Evolutionary conservation across 2,888 invertebrate species (phyloP), one percentile per base, ranked within the genome.

Genomic region (Empis stercorea): DNA sequence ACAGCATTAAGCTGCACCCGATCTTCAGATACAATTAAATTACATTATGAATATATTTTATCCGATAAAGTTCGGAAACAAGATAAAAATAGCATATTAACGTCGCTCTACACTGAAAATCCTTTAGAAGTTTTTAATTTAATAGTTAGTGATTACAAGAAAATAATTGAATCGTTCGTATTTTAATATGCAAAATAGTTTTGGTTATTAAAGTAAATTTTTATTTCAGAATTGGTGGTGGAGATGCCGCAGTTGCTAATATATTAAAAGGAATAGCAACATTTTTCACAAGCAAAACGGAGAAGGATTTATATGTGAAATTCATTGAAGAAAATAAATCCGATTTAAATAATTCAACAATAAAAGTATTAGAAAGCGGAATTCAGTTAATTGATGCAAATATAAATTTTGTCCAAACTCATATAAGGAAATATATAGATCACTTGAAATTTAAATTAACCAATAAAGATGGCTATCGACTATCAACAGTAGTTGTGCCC

Each of bases 1-100:
- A 62, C 66, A 34, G 76, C 78, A 2, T 65, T 89, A 45, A 81
- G 81, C 1, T 87, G 87, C 59, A 76, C 81, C 0, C 67, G 64
- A n/a, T 61, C 79, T 47, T 58, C 65, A 1, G 60, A 61, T 47
- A 68, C 78, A 32, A 66, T 81, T 1, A 60, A 64, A 10, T 55
- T 47, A 70, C 80, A 55, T 65, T 74, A 48, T 52, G 60, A 10
- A 70, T 74, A 58, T 71, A 78, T 59, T 56, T 73, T 38, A 57
- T 74, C 47, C 48, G 50, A 53, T 4, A 34, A 45, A 1, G 54
- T 57, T 1, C 50, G 57, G 0, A 48, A 53, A 0, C 50, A 49
- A 3, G 54, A 60, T 5, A 62, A 61, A 37, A 48, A 40, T 1
- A 40, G 44, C 4, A 60, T 57, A 4, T 48, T 67, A 13, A 56